These are phyloP conservation scores for Micromussa lordhowensis DNA, from an alignment of 92 coral and sea anemone species.

Conservation along the genomic window DNA sequence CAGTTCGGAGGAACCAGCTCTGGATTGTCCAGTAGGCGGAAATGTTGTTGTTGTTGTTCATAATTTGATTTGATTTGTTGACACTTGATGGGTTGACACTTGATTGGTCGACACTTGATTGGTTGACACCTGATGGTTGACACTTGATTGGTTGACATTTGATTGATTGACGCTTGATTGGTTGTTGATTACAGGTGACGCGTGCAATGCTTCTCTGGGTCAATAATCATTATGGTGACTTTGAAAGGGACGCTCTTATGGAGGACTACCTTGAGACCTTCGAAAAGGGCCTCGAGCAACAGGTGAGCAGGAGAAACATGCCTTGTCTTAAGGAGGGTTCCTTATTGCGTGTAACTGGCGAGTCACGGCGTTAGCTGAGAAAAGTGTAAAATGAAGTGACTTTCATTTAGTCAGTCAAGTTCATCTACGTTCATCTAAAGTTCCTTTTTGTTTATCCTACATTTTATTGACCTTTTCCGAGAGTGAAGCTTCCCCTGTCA, in stretches of 20 bases:
- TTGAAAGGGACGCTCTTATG: conserved; percentile 89
- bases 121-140: too few species aligned
- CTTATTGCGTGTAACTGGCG: background rate
- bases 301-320: conserved; percentile 50
- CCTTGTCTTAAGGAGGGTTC: background rate
- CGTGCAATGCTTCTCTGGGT: conserved; percentile 99
- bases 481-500: too few species aligned
- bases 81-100: background rate
- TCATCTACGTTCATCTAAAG: too few species aligned
- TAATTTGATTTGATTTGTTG: background rate
- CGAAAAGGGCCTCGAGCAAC: conserved; percentile 91
- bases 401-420: too few species aligned
- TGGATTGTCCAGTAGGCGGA: background rate
- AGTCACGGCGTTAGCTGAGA: background rate
- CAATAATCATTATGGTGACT: conserved; percentile 92
- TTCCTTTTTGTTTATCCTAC: too few species aligned
- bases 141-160: background rate
- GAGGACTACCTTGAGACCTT: conserved; percentile 89
- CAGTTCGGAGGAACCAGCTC: background rate
- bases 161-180: background rate
- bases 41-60: background rate
- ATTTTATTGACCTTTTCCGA: too few species aligned
- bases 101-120: too few species aligned
- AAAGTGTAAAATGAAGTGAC: too few species aligned
- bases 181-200: conserved; percentile 78